Conservation (phyloP, 53 echinoderm and acorn worm species). For the Antedon mediterranea region DNA sequence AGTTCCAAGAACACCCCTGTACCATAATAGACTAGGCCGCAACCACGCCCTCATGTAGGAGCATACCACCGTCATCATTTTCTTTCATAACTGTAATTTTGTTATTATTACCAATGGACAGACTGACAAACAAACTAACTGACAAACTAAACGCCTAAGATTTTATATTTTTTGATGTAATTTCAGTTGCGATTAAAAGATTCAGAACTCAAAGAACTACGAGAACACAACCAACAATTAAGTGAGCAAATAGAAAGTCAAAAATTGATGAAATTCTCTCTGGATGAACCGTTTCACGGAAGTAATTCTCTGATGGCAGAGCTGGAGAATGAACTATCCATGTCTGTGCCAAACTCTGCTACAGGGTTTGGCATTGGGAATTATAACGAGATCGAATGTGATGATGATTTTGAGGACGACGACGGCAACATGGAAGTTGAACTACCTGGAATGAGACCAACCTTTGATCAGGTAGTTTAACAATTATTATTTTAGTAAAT, state of each 20-base stretch:
- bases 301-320: not conserved
- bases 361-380: not conserved
- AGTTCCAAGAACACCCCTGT: too few species aligned
- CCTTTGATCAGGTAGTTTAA: not conserved
- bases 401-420: slow-evolving; percentile 7
- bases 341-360: not conserved
- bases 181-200: not conserved
- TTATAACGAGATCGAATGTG: slow-evolving; percentile 4
- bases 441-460: not conserved
- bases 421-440: not conserved
- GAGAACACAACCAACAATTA: not conserved
- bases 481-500: not conserved
- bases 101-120: too few species aligned
- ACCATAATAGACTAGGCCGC: too few species aligned
- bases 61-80: too few species aligned
- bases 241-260: not conserved
- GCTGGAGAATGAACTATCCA: not conserved
- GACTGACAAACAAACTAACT: too few species aligned
- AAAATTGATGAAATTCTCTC: not conserved
- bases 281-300: not conserved
- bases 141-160: too few species aligned
- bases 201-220: not conserved
- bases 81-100: too few species aligned
- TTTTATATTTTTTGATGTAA: too few species aligned
- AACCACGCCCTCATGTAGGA: too few species aligned